Conservation (phyloP, 2,797 vertebrate genomes). For the Xyrichtys novacula region DNA sequence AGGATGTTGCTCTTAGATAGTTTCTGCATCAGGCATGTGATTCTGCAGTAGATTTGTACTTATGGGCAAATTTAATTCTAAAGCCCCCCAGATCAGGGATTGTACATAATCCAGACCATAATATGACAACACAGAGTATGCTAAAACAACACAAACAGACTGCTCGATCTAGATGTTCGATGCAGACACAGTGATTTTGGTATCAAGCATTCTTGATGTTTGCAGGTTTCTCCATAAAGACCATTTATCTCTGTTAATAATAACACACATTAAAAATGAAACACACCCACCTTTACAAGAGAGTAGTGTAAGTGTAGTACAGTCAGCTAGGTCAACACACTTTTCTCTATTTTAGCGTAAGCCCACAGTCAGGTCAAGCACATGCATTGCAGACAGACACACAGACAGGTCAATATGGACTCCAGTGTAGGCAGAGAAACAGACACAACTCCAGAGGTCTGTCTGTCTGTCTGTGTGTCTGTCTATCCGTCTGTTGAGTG, state of each 20-base stretch:
- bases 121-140: conserved; percentile 18
- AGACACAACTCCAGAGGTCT: conserved; percentile 86
- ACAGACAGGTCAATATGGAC: conserved; percentile 85
- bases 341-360: conserved; percentile 39
- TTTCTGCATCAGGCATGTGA: conserved; percentile 33
- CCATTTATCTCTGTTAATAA: conserved; percentile 17
- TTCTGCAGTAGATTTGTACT: conserved; percentile 44
- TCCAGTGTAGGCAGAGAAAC: conserved; percentile 83
- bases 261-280: conserved; percentile 16
- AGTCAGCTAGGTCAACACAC: conserved; percentile 54
- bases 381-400: conserved; percentile 84
- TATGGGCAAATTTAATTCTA: conserved; percentile 33
- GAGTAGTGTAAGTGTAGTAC: conserved; percentile 26
- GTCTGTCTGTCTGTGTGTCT: conserved; percentile 90
- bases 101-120: conserved; percentile 25
- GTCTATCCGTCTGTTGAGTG: conserved; percentile 82
- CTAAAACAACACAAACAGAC: conserved; percentile 32
- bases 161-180: conserved; percentile 1
- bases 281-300: conserved; percentile 19
- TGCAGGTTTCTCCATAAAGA: conserved; percentile 14
- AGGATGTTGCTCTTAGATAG: conserved; percentile 44
- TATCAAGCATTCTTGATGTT: conserved; percentile 1
- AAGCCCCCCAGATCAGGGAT: conserved; percentile 37
- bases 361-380: conserved; percentile 65
- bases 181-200: conserved; percentile 45